These are phyloP conservation scores for Apis dorsata DNA, from an alignment of 1,140 invertebrate genomes.

Conservation along the genomic window DNA sequence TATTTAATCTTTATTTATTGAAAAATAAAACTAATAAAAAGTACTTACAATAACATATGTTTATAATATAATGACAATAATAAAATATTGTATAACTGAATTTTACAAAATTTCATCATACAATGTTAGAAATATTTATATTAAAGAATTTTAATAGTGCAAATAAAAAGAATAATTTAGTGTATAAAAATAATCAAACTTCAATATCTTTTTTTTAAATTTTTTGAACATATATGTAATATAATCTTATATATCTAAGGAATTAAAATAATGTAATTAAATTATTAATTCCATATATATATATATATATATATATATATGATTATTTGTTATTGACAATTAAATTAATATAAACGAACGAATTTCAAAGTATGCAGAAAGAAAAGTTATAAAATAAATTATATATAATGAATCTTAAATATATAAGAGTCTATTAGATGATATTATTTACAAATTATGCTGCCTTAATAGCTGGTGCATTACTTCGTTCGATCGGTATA, in stretches of 20 bases:
- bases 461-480: constrained; percentile 44
- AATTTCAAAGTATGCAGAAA: neutral
- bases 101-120: neutral
- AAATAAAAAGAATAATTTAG: too few relatives aligned
- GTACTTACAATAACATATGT: neutral
- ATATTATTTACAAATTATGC: neutral
- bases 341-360: neutral
- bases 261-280: constrained; percentile 15
- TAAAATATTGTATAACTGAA: neutral
- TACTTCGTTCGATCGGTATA: constrained; percentile 38
- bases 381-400: neutral
- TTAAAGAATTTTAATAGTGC: constrained; percentile 16
- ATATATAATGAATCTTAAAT: neutral
- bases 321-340: neutral
- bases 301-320: too few relatives aligned
- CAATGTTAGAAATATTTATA: neutral
- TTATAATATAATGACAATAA: neutral
- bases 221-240: neutral
- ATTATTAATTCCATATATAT: neutral
- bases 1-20: constrained; percentile 14
- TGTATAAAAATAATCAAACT: too few relatives aligned
- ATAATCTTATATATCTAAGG: neutral
- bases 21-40: constrained; percentile 14
- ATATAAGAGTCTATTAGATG: neutral
- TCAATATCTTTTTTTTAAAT: neutral